phyloP scores from a whole-genome alignment of 2,888 invertebrate genomes.

The Tipula vernalis region DNA sequence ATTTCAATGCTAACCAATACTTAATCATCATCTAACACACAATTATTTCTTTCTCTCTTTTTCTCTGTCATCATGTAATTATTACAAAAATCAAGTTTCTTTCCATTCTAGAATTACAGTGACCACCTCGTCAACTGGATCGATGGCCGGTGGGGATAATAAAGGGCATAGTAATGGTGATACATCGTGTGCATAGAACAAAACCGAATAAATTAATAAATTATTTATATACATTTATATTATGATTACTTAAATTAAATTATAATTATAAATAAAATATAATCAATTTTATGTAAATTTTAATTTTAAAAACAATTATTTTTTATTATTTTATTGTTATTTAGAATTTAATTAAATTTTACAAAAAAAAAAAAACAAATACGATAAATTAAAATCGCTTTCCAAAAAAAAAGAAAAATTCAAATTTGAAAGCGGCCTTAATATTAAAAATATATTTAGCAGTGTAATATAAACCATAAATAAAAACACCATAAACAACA shows the following conservation, averaged over 20 bases:
- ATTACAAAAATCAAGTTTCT: conserved; percentile 26
- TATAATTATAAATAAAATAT: neutral
- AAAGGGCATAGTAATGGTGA: conserved; percentile 25
- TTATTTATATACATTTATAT: neutral
- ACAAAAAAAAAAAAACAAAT: neutral
- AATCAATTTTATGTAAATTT: neutral
- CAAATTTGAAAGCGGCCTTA: neutral
- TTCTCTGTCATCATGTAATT: neutral
- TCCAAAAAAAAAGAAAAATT: neutral
- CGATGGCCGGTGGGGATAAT: conserved; percentile 20
- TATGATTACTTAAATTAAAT: neutral
- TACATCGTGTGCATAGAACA: conserved; percentile 22
- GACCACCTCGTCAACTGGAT: conserved; percentile 34
- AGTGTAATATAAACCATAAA: neutral
- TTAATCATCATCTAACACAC: neutral
- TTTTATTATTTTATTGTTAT: neutral
- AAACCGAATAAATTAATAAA: conserved; percentile 7
- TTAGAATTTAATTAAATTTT: neutral
- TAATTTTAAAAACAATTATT: neutral
- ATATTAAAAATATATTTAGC: neutral
- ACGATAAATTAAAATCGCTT: neutral
- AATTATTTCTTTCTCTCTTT: conserved; percentile 10
- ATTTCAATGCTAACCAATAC: neutral
- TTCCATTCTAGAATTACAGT: conserved; percentile 36
- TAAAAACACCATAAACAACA: neutral